Evolutionary conservation across 2,797 vertebrate species (phyloP).

Genomic region (Paedocypris micromegethes): DNA sequence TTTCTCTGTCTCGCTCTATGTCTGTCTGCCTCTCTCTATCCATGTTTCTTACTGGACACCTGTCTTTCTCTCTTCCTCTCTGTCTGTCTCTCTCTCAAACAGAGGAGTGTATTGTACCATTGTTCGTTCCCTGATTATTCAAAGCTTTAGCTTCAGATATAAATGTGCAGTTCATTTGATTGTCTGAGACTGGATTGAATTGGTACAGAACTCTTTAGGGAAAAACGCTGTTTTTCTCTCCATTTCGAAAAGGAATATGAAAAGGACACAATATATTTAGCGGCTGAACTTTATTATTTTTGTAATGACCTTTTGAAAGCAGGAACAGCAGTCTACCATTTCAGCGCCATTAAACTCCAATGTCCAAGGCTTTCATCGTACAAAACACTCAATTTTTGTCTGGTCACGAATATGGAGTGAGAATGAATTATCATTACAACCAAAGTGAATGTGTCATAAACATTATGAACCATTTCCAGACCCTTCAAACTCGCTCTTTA

Average conservation of each 20-base stretch:
- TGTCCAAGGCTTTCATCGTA: constrained; percentile 19
- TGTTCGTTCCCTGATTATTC: no score
- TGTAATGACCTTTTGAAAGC: neutral
- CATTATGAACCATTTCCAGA: constrained; percentile 43
- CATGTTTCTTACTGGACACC: no score
- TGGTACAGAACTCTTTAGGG: no score
- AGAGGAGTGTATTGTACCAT: no score
- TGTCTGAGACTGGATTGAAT: no score
- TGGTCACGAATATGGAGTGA: constrained; percentile 28
- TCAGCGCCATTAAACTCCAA: neutral
- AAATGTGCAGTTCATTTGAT: no score
- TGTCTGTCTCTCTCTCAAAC: no score
- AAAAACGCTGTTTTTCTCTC: neutral
- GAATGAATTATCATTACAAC: constrained; percentile 20
- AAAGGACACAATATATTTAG: neutral
- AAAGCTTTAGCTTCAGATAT: no score
- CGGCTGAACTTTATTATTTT: neutral
- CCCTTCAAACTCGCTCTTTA: constrained; percentile 48
- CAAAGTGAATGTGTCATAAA: constrained; percentile 38
- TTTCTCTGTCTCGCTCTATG: no score
- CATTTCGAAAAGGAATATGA: neutral
- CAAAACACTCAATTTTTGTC: constrained; percentile 5
- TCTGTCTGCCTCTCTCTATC: no score
- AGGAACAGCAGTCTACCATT: neutral
- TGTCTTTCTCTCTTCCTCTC: no score